Evolutionary conservation across 2,888 invertebrate genomes (phyloP).

Genomic region (Drosophila formosana): DNA sequence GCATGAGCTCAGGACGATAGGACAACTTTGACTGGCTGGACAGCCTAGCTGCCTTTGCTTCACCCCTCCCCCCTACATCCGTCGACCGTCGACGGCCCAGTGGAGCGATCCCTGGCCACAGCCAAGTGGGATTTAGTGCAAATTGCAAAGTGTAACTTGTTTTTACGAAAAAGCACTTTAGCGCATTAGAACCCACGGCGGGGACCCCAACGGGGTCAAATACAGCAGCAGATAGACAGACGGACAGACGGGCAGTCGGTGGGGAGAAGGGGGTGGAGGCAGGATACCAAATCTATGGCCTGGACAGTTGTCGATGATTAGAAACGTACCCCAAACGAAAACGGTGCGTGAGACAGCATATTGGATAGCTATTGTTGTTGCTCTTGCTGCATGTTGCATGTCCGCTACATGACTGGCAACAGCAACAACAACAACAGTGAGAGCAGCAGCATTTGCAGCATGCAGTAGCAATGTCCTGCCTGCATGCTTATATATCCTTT

Average conservation of each 20-base stretch:
- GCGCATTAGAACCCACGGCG: slow-evolving; percentile 78
- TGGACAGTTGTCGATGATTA: slow-evolving; percentile 79
- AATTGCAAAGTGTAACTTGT: slow-evolving; percentile 82
- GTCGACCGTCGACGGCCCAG: slow-evolving; percentile 57
- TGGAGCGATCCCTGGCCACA: slow-evolving; percentile 65
- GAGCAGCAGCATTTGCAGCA: slow-evolving; percentile 26
- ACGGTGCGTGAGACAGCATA: slow-evolving; percentile 54
- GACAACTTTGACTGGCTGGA: slow-evolving; percentile 24
- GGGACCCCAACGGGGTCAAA: slow-evolving; percentile 28
- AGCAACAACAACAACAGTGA: slow-evolving; percentile 29
- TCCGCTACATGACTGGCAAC: slow-evolving; percentile 64
- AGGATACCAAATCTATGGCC: slow-evolving; percentile 59
- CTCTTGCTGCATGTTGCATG: slow-evolving; percentile 54
- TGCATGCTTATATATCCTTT: slow-evolving; percentile 54
- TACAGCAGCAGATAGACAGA: slow-evolving; percentile 5
- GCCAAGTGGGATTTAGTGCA: slow-evolving; percentile 81
- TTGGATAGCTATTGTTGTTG: slow-evolving; percentile 31
- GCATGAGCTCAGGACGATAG: not conserved
- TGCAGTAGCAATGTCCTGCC: slow-evolving; percentile 44
- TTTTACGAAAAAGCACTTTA: slow-evolving; percentile 81
- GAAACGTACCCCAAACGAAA: slow-evolving; percentile 54
- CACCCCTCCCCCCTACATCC: slow-evolving; percentile 15
- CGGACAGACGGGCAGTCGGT: not conserved
- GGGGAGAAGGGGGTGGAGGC: not conserved
- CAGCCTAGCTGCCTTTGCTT: slow-evolving; percentile 3